These are phyloP conservation scores for Erpornis zantholeuca DNA, from an alignment of 2,113 vertebrate species.

Conservation along the genomic window DNA sequence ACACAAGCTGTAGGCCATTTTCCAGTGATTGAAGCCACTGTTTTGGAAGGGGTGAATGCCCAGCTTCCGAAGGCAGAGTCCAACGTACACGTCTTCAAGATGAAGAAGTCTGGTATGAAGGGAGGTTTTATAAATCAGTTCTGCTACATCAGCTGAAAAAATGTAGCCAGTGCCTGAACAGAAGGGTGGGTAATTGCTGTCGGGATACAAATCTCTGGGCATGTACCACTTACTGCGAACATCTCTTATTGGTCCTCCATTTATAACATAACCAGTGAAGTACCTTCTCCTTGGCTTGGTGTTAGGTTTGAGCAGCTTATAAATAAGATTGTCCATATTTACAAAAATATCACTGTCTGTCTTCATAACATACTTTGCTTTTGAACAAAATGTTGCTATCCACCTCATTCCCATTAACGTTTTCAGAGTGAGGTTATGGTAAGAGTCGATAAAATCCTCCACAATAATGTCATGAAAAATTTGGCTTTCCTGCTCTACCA, in stretches of 20 bases:
- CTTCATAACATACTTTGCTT: constrained; percentile 98
- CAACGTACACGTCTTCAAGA: constrained; percentile 97
- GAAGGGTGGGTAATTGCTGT: constrained; percentile 96
- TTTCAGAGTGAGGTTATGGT: constrained; percentile 98
- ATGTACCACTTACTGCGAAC: constrained; percentile 99
- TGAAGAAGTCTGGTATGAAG: constrained; percentile 95
- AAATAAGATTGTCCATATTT: constrained; percentile 99
- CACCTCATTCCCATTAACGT: constrained; percentile 98
- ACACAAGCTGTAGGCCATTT: constrained; percentile 98
- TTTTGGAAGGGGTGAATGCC: constrained; percentile 98
- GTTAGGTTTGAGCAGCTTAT: constrained; percentile 93
- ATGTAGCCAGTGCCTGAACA: constrained; percentile 98
- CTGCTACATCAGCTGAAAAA: constrained; percentile 95
- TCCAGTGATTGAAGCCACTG: constrained; percentile 99
- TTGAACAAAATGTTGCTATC: constrained; percentile 94
- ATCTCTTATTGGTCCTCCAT: constrained; percentile 94
- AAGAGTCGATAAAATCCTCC: constrained; percentile 96
- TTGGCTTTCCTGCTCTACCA: constrained; percentile 99
- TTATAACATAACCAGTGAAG: constrained; percentile 97
- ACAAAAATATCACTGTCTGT: constrained; percentile 99
- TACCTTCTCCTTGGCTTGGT: constrained; percentile 94
- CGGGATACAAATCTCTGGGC: constrained; percentile 94
- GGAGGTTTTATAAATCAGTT: constrained; percentile 96
- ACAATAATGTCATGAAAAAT: constrained; percentile 98
- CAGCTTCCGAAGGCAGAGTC: constrained; percentile 93